A percentile compares a stretch with the other conserved stretches of the same genome.
Conservation (phyloP, 2,113 vertebrate genomes). For the Charadrius vociferus region DNA sequence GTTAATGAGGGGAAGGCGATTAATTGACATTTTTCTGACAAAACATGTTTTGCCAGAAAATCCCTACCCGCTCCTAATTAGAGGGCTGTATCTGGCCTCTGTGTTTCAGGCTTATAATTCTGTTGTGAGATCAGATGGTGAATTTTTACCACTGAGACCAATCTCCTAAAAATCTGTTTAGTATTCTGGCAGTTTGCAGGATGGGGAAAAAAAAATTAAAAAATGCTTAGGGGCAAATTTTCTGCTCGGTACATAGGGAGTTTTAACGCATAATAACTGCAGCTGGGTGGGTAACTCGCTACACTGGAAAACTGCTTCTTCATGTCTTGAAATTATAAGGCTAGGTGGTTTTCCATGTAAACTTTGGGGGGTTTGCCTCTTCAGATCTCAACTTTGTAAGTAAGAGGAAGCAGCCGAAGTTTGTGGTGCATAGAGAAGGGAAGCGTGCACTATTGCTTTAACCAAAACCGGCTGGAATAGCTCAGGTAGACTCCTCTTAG, state of each 20-base stretch:
- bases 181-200: constrained; percentile 18
- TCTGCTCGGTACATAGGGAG: background rate
- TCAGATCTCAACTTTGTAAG: background rate
- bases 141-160: background rate
- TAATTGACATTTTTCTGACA: background rate
- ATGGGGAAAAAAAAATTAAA: background rate
- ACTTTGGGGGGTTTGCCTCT: background rate
- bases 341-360: background rate
- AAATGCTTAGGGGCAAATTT: constrained; percentile 37
- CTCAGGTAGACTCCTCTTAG: background rate
- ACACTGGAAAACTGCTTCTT: background rate
- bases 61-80: background rate
- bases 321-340: background rate
- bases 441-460: background rate
- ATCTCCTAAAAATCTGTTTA: constrained; percentile 27
- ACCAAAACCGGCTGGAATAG: background rate
- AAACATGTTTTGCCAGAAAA: background rate
- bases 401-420: background rate
- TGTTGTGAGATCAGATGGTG: constrained; percentile 14
- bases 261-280: background rate
- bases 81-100: background rate
- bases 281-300: background rate
- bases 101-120: background rate
- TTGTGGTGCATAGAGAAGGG: background rate
- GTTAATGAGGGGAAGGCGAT: background rate